phyloP scores from a whole-genome alignment of 1,140 invertebrate genomes.

The Apis dorsata region DNA sequence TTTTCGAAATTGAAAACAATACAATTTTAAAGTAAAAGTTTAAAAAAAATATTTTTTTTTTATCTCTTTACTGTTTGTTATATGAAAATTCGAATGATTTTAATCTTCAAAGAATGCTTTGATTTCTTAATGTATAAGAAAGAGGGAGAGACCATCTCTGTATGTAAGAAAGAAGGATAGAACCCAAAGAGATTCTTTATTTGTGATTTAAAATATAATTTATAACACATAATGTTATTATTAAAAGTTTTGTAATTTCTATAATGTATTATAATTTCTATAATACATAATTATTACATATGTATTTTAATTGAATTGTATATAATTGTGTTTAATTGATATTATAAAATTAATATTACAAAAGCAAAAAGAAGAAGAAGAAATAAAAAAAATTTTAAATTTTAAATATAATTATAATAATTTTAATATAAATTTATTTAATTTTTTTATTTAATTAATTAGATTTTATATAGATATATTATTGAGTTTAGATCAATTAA shows the following conservation, averaged over 20 bases:
- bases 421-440: background rate
- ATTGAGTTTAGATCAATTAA: background rate
- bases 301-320: background rate
- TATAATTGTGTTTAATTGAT: background rate
- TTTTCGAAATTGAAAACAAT: background rate
- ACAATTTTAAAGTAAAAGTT: background rate
- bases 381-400: background rate
- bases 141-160: constrained; percentile 8
- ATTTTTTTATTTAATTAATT: background rate
- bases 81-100: constrained; percentile 16
- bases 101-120: constrained; percentile 33
- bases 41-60: background rate
- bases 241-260: background rate
- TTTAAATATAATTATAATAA: background rate
- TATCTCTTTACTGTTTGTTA: background rate
- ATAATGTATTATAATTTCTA: no score
- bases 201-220: constrained; percentile 22
- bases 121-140: constrained; percentile 32
- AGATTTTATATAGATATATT: background rate
- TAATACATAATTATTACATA: background rate
- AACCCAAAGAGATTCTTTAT: constrained; percentile 22
- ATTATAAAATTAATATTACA: background rate
- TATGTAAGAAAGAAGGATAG: constrained; percentile 23
- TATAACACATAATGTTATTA: background rate
- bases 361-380: background rate